These are phyloP conservation scores for Phyllotis vaccarum DNA, from an alignment of 2,797 vertebrate genomes.

Conservation along the genomic window DNA sequence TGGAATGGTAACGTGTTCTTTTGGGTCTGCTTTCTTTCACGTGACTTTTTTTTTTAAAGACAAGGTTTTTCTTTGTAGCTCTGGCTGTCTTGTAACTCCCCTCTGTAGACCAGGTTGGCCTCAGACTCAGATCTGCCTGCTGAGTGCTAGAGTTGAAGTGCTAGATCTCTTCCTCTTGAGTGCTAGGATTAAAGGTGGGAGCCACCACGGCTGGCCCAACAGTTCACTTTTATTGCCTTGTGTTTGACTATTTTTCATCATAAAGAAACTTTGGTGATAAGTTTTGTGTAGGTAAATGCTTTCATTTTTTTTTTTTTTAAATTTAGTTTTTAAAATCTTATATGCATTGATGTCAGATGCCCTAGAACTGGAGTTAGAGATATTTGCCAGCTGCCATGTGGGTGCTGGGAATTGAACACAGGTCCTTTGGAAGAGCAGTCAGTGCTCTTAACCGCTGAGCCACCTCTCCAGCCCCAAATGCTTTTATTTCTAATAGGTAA, in stretches of 20 bases:
- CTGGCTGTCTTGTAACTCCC: not conserved
- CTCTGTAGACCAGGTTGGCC: not conserved
- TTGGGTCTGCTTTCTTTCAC: constrained; percentile 10
- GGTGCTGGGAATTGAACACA: too few relatives aligned
- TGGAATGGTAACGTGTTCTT: not conserved
- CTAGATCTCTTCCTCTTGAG: not conserved
- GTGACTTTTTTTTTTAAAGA: not conserved
- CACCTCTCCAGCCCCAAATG: too few relatives aligned
- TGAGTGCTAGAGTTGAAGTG: too few relatives aligned
- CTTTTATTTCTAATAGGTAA: not conserved
- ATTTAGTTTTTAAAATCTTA: too few relatives aligned
- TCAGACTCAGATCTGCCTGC: not conserved
- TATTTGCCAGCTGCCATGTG: too few relatives aligned
- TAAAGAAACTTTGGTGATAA: not conserved
- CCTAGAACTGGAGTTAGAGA: too few relatives aligned
- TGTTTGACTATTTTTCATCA: constrained; percentile 20
- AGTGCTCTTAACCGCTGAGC: too few relatives aligned
- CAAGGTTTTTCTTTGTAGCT: not conserved
- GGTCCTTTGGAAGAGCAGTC: too few relatives aligned
- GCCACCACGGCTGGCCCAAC: not conserved
- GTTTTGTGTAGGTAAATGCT: not conserved
- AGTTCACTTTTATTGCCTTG: constrained; percentile 39
- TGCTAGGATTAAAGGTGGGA: not conserved
- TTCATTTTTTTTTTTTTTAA: not conserved
- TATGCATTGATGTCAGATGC: too few relatives aligned